Conservation (phyloP, 1,140 invertebrate species). For the Papilio polytes region DNA sequence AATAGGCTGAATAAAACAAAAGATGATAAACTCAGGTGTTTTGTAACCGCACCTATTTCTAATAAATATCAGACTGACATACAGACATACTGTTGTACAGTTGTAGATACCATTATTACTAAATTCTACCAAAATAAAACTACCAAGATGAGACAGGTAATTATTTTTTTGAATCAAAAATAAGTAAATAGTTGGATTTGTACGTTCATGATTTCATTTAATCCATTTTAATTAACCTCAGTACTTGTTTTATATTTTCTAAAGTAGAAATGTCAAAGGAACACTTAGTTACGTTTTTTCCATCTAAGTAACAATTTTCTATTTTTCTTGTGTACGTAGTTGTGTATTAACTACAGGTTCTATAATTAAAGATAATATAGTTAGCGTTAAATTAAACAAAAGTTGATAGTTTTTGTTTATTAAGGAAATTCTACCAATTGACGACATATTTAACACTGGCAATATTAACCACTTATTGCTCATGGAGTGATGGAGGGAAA, state of each 20-base stretch:
- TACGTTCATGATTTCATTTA: background rate
- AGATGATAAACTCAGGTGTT: conserved; percentile 20
- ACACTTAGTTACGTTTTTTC: no score
- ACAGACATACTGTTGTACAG: conserved; percentile 12
- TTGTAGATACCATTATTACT: conserved; percentile 7
- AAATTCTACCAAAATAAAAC: background rate
- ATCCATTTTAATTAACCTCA: background rate
- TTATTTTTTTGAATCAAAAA: background rate
- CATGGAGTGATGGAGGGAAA: background rate
- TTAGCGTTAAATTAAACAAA: background rate
- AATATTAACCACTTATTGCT: background rate
- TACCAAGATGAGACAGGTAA: background rate
- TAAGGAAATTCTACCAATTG: background rate
- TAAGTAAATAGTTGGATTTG: background rate
- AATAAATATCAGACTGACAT: conserved; percentile 36
- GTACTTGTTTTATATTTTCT: no score
- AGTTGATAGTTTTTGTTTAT: background rate
- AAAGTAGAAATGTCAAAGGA: background rate
- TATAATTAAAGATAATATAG: background rate
- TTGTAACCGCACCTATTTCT: conserved; percentile 40
- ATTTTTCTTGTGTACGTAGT: background rate
- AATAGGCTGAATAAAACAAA: conserved; percentile 41
- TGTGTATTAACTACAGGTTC: no score
- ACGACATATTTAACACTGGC: background rate
- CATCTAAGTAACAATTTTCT: background rate